Evolutionary conservation across 2,888 invertebrate species (phyloP), one percentile per base, ranked within the genome.

Genomic region (Thecophora atra): DNA sequence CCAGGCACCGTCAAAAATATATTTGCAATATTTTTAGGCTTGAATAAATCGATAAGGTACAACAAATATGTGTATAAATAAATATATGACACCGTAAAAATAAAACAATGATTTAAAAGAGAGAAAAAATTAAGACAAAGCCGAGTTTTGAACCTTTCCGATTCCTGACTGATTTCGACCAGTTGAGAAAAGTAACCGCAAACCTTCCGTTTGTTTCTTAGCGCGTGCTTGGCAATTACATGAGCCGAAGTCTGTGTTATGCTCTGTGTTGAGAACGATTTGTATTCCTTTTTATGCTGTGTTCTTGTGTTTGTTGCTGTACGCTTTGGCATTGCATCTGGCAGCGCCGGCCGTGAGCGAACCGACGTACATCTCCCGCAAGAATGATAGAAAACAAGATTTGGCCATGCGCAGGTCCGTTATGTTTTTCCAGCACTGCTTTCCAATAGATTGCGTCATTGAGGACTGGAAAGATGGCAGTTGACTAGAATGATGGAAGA

Each of bases 191-290:
- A 37, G 30, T 19, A 42, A 11, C 62, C 13, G 54, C 67, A 30
- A n/a, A 30, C 13, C 15, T 28, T 19, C n/a, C 44, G 62, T n/a
- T n/a, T n/a, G n/a, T n/a, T n/a, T n/a, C n/a, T n/a, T 69, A 44
- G 70, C 51, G 70, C 72, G 62, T 63, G 62, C 72, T 68, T 75
- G 74, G 70, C 73, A 76, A 76, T 77, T 76, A 77, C 77, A 77
- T 77, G 76, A 76, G 76, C 77, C 77, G 76, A 77, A 77, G 75
- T 77, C 75, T 76, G 70, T 76, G 70, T 75, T 28, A 11, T 62
- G 64, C 24, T 44, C 28, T 21, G 44, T 11, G 42, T 21, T 67
- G 54, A 13, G 56, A 52, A 54, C 24, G 54, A 21, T 54, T 21
- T 19, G 11, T 54, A 54, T 54, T 11, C 54, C 3, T 19, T 21